Evolutionary conservation across 2,113 vertebrate genomes (phyloP).

Genomic region (Arizona elegans): DNA sequence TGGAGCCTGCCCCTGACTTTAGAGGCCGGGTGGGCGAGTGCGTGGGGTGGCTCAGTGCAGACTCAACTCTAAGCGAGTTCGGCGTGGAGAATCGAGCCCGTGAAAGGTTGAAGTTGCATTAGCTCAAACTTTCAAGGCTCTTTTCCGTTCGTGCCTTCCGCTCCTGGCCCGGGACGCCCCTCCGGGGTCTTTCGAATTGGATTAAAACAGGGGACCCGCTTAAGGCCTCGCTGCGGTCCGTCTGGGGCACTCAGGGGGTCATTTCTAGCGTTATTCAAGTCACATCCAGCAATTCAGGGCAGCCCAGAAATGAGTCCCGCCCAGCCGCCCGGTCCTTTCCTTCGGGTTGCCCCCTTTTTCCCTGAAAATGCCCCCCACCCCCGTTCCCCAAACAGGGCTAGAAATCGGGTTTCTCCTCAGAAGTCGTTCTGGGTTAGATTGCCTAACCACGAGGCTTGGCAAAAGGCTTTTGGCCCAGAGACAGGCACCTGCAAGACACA

Average conservation of each 20-base stretch:
- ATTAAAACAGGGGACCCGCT: not conserved
- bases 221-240: not conserved
- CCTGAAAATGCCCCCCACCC: not conserved
- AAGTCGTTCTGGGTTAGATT: not conserved
- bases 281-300: not conserved
- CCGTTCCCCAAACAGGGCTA: not conserved
- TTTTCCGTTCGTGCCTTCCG: not conserved
- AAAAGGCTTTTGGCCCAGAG: not conserved
- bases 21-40: not conserved
- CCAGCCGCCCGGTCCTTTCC: too few relatives aligned
- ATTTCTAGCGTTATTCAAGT: not conserved
- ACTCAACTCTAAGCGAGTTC: too few relatives aligned
- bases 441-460: not conserved
- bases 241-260: not conserved
- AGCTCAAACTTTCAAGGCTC: not conserved
- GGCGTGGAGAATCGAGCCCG: not conserved
- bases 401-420: not conserved
- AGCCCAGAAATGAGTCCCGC: not conserved
- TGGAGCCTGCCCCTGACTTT: not conserved
- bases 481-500: not conserved
- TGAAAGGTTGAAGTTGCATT: too few relatives aligned
- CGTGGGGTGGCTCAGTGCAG: not conserved
- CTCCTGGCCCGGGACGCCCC: not conserved
- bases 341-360: not conserved
- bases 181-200: not conserved